phyloP scores from a whole-genome alignment of 2,888 invertebrate species.

The Sarcophaga rosellei region DNA sequence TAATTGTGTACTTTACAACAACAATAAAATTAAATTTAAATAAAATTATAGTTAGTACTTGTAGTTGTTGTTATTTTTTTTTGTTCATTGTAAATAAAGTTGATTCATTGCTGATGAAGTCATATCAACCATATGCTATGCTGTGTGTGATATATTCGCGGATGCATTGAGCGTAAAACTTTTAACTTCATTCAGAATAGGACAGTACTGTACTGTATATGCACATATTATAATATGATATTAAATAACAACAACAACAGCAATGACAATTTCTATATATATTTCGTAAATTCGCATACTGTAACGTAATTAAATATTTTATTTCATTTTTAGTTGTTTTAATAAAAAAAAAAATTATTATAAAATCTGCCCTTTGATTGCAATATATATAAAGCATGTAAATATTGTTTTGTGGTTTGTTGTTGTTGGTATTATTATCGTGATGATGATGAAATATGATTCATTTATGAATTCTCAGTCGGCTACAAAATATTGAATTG shows the following conservation, averaged over 20 bases:
- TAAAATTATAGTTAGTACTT: conserved; percentile 5
- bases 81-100: conserved; percentile 7
- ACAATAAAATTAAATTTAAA: neutral
- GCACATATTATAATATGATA: neutral
- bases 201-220: neutral
- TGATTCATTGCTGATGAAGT: conserved; percentile 63
- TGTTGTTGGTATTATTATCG: too few species aligned
- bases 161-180: conserved; percentile 50
- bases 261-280: conserved; percentile 2
- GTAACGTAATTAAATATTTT: neutral
- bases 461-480: conserved; percentile 28
- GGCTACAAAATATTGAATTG: neutral
- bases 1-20: neutral
- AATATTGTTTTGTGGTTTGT: conserved; percentile 39
- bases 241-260: conserved; percentile 15
- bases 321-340: neutral
- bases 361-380: conserved; percentile 50
- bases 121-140: conserved; percentile 19
- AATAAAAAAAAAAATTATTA: conserved; percentile 5
- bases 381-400: conserved; percentile 11
- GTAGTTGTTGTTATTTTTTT: conserved; percentile 13
- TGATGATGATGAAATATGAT: conserved; percentile 24
- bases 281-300: neutral
- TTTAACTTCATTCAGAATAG: conserved; percentile 37
- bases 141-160: conserved; percentile 17